phyloP scores from a whole-genome alignment of 1,140 invertebrate species.

The Pinna nobilis region DNA sequence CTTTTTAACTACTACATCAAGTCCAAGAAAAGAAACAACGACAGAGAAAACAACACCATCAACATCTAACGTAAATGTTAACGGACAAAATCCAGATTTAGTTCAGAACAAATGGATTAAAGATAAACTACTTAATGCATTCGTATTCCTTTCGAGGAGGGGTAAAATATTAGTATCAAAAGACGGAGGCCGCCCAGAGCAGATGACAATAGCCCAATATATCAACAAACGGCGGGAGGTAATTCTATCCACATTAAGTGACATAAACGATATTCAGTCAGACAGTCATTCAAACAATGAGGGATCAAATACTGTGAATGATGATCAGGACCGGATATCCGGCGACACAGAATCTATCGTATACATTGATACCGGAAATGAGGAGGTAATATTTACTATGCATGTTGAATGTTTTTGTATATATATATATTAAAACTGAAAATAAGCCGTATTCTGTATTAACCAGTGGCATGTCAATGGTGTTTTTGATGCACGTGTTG shows the following conservation, averaged over 20 bases:
- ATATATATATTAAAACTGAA: not conserved
- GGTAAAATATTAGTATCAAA: conserved; percentile 25
- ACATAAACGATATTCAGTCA: not conserved
- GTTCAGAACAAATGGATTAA: not conserved
- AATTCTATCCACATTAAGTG: not conserved
- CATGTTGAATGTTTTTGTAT: not conserved
- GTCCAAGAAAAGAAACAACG: conserved; percentile 6
- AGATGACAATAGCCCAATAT: conserved; percentile 24
- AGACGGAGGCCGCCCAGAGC: conserved; percentile 10
- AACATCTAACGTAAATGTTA: not conserved
- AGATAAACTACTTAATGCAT: conserved; percentile 29
- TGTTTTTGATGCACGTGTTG: no score
- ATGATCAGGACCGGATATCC: not conserved
- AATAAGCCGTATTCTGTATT: no score
- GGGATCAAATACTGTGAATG: not conserved
- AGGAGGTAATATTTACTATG: not conserved
- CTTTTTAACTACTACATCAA: not conserved
- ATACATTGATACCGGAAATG: not conserved
- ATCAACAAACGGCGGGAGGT: conserved; percentile 1
- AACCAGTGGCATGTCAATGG: no score
- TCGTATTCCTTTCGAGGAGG: conserved; percentile 17
- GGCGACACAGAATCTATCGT: not conserved
- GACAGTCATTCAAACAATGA: not conserved
- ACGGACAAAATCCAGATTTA: not conserved
- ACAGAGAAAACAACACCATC: conserved; percentile 8